phyloP scores from a whole-genome alignment of 2,888 invertebrate species.

The Papilio demoleus region DNA sequence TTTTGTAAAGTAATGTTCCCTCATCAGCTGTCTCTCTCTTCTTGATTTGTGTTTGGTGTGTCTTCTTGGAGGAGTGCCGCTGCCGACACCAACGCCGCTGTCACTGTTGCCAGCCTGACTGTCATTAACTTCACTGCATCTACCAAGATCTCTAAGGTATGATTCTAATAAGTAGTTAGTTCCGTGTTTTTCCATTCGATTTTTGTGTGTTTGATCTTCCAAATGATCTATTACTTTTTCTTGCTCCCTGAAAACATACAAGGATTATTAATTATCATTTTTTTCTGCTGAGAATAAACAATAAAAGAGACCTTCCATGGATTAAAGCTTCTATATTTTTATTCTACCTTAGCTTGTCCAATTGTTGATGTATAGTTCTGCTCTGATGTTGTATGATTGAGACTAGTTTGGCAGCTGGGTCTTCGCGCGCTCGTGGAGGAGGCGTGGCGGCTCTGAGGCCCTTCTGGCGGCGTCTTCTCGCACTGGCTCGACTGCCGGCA shows the following conservation, averaged over 20 bases:
- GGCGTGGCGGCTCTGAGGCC: slow-evolving; percentile 65
- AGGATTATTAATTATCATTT: neutral
- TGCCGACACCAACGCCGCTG: slow-evolving; percentile 87
- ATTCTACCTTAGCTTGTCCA: slow-evolving; percentile 79
- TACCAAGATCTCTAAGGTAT: slow-evolving; percentile 83
- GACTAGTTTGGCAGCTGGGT: slow-evolving; percentile 74
- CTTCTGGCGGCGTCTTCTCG: slow-evolving; percentile 62
- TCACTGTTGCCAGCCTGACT: slow-evolving; percentile 87
- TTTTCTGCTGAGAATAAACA: neutral
- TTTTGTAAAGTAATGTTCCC: slow-evolving; percentile 82
- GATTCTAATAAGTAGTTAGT: slow-evolving; percentile 92
- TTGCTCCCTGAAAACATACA: slow-evolving; percentile 82
- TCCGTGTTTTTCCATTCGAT: slow-evolving; percentile 88
- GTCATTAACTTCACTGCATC: slow-evolving; percentile 75
- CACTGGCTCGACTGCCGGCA: slow-evolving; percentile 65
- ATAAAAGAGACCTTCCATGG: neutral
- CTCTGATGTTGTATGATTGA: slow-evolving; percentile 79
- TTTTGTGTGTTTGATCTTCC: slow-evolving; percentile 90
- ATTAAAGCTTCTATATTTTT: no score
- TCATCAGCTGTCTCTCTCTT: slow-evolving; percentile 79
- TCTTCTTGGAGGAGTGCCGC: slow-evolving; percentile 83
- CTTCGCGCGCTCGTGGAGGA: slow-evolving; percentile 67
- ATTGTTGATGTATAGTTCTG: slow-evolving; percentile 76
- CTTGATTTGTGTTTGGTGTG: slow-evolving; percentile 82
- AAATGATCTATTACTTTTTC: slow-evolving; percentile 91